These are phyloP conservation scores for Nerophis lumbriciformis DNA, from an alignment of 2,113 vertebrate species.

Conservation along the genomic window DNA sequence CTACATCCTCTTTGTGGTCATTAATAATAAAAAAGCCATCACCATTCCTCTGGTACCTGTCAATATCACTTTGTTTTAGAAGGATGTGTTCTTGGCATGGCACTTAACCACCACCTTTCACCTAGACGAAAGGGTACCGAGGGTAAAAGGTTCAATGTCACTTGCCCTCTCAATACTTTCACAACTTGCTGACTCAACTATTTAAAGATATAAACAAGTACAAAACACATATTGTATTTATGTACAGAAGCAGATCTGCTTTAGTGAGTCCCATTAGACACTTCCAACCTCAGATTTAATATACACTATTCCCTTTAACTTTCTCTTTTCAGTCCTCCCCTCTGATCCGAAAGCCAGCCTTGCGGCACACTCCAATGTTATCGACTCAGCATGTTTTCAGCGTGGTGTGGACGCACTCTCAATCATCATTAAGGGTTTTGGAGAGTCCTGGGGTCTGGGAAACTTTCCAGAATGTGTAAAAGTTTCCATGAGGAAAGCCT, in stretches of 20 bases:
- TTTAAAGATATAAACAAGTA: slow-evolving; percentile 8
- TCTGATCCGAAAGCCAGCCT: slow-evolving; percentile 55
- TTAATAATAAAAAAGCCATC: slow-evolving; percentile 74
- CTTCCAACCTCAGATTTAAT: slow-evolving; percentile 44
- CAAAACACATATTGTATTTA: slow-evolving; percentile 18
- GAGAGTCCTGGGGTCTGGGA: slow-evolving; percentile 79
- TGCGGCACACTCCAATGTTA: slow-evolving; percentile 66
- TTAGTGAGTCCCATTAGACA: slow-evolving; percentile 61
- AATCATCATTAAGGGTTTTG: slow-evolving; percentile 79
- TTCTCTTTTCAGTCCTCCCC: slow-evolving; percentile 24
- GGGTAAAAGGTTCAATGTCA: slow-evolving; percentile 56
- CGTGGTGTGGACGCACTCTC: slow-evolving; percentile 75
- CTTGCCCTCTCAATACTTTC: slow-evolving; percentile 35
- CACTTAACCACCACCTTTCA: slow-evolving; percentile 67
- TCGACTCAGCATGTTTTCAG: slow-evolving; percentile 78
- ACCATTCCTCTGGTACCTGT: slow-evolving; percentile 57
- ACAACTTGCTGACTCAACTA: slow-evolving; percentile 13
- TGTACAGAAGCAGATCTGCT: slow-evolving; percentile 36
- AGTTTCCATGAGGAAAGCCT: slow-evolving; percentile 90
- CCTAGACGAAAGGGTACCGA: slow-evolving; percentile 52
- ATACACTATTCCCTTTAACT: slow-evolving; percentile 29
- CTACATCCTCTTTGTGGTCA: slow-evolving; percentile 68
- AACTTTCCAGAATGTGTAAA: slow-evolving; percentile 80
- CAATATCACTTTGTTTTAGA: slow-evolving; percentile 60
- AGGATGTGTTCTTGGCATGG: slow-evolving; percentile 62